phyloP scores from a whole-genome alignment of 64 coral and sea anemone genomes.

The Anthopleura sola region DNA sequence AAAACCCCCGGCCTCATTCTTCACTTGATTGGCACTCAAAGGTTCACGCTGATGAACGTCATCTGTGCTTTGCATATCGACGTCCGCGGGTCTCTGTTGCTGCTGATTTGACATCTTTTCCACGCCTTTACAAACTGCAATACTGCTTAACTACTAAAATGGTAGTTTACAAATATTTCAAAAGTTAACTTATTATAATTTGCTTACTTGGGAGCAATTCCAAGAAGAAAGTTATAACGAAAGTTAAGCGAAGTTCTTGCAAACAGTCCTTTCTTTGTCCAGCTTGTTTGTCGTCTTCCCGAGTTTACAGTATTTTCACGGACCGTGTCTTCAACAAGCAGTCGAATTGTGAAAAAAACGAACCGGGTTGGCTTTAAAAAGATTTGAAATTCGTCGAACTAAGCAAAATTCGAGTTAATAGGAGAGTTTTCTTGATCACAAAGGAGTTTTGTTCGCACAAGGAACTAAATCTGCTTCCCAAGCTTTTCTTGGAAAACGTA shows the following conservation, averaged over 20 bases:
- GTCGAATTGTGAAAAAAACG: background rate
- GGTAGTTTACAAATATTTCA: background rate
- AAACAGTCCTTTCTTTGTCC: background rate
- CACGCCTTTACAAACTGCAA: too few species aligned
- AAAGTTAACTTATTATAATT: background rate
- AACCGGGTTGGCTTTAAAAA: background rate
- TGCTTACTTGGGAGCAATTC: background rate
- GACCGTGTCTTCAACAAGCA: background rate
- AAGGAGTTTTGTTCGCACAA: too few species aligned
- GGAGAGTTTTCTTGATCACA: background rate
- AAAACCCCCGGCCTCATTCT: constrained; percentile 72
- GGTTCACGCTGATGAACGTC: constrained; percentile 30
- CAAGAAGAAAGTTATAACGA: background rate
- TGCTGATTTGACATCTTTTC: constrained; percentile 45
- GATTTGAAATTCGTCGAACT: background rate
- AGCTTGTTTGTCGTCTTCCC: background rate
- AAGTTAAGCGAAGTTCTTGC: background rate
- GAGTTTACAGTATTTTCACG: background rate
- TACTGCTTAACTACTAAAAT: background rate
- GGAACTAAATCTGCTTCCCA: background rate
- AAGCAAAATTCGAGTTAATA: background rate
- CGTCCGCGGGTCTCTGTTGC: constrained; percentile 28
- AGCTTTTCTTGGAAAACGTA: background rate
- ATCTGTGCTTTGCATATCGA: background rate
- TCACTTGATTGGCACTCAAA: constrained; percentile 45